Percentiles rank a stretch among this genome's conserved stretches.
phyloP scores from a whole-genome alignment of 2,113 vertebrate genomes.

The Cinclus mexicanus region DNA sequence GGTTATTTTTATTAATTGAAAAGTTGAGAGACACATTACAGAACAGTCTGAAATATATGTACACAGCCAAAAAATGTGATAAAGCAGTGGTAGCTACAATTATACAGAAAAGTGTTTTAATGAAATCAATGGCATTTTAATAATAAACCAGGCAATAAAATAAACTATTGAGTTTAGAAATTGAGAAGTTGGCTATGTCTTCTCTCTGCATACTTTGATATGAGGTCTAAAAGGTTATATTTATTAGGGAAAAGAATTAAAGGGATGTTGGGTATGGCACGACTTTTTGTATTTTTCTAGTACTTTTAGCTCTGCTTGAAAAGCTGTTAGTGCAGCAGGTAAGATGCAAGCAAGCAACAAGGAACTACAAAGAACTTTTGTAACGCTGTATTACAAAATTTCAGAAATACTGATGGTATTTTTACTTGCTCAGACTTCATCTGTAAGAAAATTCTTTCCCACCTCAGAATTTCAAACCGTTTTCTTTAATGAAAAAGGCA shows the following conservation, averaged over 20 bases:
- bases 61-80: not conserved
- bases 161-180: not conserved
- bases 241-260: not conserved
- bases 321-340: not conserved
- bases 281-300: not conserved
- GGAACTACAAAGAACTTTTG: not conserved
- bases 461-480: not conserved
- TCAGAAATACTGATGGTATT: not conserved
- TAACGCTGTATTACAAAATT: not conserved
- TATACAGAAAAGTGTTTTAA: not conserved
- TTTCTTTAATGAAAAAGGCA: not conserved
- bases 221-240: not conserved
- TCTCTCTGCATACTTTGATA: not conserved
- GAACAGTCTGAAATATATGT: not conserved
- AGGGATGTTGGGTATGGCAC: not conserved
- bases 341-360: not conserved
- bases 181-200: not conserved
- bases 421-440: not conserved
- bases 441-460: not conserved
- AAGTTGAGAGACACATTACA: not conserved
- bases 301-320: not conserved
- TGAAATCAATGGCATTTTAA: not conserved
- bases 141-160: not conserved
- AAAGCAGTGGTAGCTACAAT: not conserved
- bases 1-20: slow-evolving; percentile 28